Evolutionary conservation across 2,888 invertebrate genomes (phyloP).

Genomic region (Cheilosia vulpina): DNA sequence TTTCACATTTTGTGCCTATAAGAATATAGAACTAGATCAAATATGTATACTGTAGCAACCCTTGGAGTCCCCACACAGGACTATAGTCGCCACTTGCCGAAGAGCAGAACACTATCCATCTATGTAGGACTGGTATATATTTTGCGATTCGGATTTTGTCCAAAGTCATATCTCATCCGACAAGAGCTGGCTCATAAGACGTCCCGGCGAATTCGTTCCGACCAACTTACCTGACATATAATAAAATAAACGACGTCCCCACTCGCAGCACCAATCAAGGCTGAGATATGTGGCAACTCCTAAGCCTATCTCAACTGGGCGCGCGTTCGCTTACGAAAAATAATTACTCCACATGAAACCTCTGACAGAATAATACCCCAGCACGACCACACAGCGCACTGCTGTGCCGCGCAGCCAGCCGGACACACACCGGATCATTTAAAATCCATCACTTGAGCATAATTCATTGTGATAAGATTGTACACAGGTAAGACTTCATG

Average conservation of each 20-base stretch:
- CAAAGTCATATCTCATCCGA: not conserved
- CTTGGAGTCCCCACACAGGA: too few species aligned
- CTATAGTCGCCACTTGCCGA: too few species aligned
- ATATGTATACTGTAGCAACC: too few species aligned
- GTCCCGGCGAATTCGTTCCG: not conserved
- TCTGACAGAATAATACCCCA: constrained; percentile 29
- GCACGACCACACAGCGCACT: constrained; percentile 43
- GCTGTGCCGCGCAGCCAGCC: not conserved
- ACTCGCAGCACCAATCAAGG: constrained; percentile 26
- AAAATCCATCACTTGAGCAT: constrained; percentile 63
- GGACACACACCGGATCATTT: constrained; percentile 44
- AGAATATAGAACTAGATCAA: too few species aligned
- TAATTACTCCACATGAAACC: constrained; percentile 21
- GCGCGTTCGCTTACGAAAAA: constrained; percentile 17
- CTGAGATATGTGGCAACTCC: constrained; percentile 18
- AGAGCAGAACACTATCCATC: too few species aligned
- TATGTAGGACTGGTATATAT: too few species aligned
- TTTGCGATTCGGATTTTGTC: too few species aligned
- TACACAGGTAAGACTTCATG: constrained; percentile 63
- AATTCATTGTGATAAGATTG: constrained; percentile 71
- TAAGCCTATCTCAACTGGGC: constrained; percentile 1
- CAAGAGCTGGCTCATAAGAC: not conserved
- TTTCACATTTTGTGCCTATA: too few species aligned
- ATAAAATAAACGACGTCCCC: constrained; percentile 10
- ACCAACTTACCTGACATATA: constrained; percentile 7